phyloP scores from a whole-genome alignment of 1,140 invertebrate genomes.

The Drosophila kurseongensis region DNA sequence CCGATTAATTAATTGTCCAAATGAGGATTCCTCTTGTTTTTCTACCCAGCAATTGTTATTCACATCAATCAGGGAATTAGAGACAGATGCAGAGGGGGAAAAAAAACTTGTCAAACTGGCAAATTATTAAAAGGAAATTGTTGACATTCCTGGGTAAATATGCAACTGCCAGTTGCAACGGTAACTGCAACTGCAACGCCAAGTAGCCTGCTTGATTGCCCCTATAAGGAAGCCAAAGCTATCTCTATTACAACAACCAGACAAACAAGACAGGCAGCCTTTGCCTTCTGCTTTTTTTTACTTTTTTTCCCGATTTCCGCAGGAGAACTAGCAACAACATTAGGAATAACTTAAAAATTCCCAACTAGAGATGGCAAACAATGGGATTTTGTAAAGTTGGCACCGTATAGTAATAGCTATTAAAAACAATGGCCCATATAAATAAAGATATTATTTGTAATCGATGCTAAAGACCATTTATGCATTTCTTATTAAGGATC shows the following conservation, averaged over 20 bases:
- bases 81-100: not conserved
- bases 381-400: not conserved
- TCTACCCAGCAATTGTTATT: conserved; percentile 17
- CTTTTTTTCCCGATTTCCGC: conserved; percentile 70
- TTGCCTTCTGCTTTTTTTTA: conserved; percentile 18
- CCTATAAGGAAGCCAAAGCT: conserved; percentile 78
- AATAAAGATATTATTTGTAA: too few species aligned
- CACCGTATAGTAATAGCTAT: not conserved
- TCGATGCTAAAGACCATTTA: too few species aligned
- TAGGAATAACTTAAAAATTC: conserved; percentile 50
- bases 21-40: conserved; percentile 10
- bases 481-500: too few species aligned
- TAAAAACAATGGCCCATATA: too few species aligned
- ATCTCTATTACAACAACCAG: conserved; percentile 76
- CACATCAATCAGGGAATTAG: conserved; percentile 32
- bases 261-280: conserved; percentile 57
- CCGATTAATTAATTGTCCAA: conserved; percentile 72
- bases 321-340: conserved; percentile 45
- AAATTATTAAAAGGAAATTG: conserved; percentile 83
- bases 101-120: conserved; percentile 64
- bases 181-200: conserved; percentile 75
- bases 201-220: conserved; percentile 77
- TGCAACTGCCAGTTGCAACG: conserved; percentile 70
- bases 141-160: conserved; percentile 80
- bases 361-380: conserved; percentile 13